Percentiles rank a stretch among this genome's conserved stretches.
Conservation (phyloP, 2,113 vertebrate species). For the Elephas maximus region DNA sequence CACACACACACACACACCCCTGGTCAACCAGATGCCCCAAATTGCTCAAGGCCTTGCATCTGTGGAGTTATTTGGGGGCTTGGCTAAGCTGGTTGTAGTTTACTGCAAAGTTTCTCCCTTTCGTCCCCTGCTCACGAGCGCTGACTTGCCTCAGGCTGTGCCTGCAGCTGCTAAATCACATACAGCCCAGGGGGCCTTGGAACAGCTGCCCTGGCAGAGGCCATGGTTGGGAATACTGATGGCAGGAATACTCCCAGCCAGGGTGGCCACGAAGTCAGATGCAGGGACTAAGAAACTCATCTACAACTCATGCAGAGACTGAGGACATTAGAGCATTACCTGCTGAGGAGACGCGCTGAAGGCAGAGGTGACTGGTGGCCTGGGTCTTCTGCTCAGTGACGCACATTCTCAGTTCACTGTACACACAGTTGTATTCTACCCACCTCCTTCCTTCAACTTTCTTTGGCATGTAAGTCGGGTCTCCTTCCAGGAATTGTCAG, state of each 20-base stretch:
- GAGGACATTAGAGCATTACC: neutral
- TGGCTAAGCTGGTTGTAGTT: neutral
- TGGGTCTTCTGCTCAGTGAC: neutral
- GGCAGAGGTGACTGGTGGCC: neutral
- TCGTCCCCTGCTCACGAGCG: too few relatives aligned
- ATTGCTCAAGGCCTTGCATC: neutral
- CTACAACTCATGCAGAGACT: neutral
- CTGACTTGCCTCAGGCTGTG: neutral
- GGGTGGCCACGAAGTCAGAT: neutral
- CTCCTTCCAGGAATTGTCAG: neutral
- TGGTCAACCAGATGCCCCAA: neutral
- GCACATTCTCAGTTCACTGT: neutral
- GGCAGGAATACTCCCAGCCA: neutral
- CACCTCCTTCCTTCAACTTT: neutral
- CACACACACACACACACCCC: too few relatives aligned
- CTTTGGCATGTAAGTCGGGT: neutral
- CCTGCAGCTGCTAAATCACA: neutral
- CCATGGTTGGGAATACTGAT: accelerated
- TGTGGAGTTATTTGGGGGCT: neutral
- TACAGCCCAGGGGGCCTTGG: neutral
- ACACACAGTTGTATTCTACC: neutral
- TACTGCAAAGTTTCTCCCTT: neutral
- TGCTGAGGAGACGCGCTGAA: neutral
- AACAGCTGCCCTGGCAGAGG: too few relatives aligned
- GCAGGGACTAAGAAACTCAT: too few relatives aligned